phyloP scores from a whole-genome alignment of 35 echinoderm and acorn worm genomes.

The Lytechinus pictus region DNA sequence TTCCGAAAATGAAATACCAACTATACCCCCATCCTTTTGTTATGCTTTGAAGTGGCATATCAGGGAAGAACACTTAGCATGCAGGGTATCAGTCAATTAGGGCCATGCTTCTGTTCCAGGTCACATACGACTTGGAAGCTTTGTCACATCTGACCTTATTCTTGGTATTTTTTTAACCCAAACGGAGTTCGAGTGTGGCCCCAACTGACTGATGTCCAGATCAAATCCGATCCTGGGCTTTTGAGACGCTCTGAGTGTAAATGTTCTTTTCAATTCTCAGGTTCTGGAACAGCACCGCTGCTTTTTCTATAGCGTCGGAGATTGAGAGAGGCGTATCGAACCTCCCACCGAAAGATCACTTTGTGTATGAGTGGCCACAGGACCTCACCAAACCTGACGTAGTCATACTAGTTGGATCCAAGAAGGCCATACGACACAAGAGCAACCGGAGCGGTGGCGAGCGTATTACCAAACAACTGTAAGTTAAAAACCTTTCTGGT shows the following conservation, averaged over 20 bases:
- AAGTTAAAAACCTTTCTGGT: background rate
- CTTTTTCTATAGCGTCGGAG: conserved; percentile 65
- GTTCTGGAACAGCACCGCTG: conserved; percentile 75
- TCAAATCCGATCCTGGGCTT: too few relatives aligned
- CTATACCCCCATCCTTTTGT: too few relatives aligned
- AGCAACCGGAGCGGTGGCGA: background rate
- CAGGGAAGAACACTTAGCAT: too few relatives aligned
- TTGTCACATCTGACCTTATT: too few relatives aligned
- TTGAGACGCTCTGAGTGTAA: background rate
- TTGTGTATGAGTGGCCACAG: conserved; percentile 62
- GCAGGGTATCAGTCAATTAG: too few relatives aligned
- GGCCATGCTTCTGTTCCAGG: too few relatives aligned
- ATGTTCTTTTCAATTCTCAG: background rate
- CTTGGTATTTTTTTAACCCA: too few relatives aligned
- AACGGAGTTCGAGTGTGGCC: too few relatives aligned
- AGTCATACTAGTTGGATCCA: conserved; percentile 60
- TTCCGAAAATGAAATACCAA: too few relatives aligned
- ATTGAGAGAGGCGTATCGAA: conserved; percentile 60
- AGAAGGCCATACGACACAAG: conserved; percentile 16
- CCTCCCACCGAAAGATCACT: conserved; percentile 66
- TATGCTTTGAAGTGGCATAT: too few relatives aligned
- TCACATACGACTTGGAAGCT: too few relatives aligned
- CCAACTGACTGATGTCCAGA: too few relatives aligned
- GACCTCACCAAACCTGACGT: conserved; percentile 61
- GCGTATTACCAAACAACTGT: background rate